Evolutionary conservation across 2,888 invertebrate species (phyloP), one percentile per base, ranked within the genome.

Genomic region (Plagodis dolabraria): DNA sequence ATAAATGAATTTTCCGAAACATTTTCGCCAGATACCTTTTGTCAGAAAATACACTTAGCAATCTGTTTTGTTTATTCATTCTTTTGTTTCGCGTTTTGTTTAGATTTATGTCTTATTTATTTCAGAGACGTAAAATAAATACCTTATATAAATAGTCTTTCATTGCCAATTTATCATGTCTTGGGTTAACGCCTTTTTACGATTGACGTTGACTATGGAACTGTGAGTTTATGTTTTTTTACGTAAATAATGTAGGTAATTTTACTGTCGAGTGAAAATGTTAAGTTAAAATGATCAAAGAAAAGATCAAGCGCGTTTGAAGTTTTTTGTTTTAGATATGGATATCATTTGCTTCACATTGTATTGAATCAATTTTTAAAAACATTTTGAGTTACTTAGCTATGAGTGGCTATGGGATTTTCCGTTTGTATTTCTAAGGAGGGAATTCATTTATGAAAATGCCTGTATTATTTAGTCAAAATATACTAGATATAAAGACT

Each of bases 111-210:
- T 38, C 10, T 60, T 64, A 59, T 68, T 68, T 65, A 65, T 65
- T 63, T 48, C 45, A 43, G 54, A 56, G 49, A 53, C 61, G 57
- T 65, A 59, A 65, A 65, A 65, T 65, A 65, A 65, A 68, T 52
- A 60, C 58, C 58, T 64, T 48, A 36, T 43, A 53, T 53, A 48
- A 55, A 59, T 57, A 57, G 35, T 59, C 45, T 58, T 66, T 64
- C 51, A 60, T 58, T 53, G 46, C 50, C 46, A 46, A 36, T 63
- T 64, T 64, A 66, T 68, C 60, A 62, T 55, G 57, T 49, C 53
- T 44, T 36, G 51, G 55, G 51, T 60, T 55, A 52, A 40, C 47
- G 52, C 34, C 56, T 54, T 61, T 63, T 64, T 57, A 66, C 42
- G 60, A 53, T 60, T 47, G 54, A 51, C 56, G 38, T 33, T 33